Evolutionary conservation across 2,888 invertebrate genomes (phyloP), one percentile per base, ranked within the genome.

Genomic region (Ichneumoninae sp.): DNA sequence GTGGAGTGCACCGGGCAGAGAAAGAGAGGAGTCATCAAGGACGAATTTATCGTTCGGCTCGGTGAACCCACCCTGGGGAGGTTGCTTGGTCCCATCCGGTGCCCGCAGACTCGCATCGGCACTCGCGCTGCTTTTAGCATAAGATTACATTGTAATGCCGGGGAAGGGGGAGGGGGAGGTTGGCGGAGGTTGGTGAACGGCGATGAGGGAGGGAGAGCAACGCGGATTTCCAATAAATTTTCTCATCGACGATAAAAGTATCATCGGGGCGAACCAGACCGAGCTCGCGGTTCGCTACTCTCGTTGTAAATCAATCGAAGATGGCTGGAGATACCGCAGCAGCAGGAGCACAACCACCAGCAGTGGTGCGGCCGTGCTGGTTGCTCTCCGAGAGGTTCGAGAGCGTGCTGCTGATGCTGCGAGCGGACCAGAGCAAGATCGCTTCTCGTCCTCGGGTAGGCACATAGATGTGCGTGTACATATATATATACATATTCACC

Each of bases 261-360:
- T 82, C 84, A 85, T 85, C 86, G 80, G 44, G 62, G 65, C 83
- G 66, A 65, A 82, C 80, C 76, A 77, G 82, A 80, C 72, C 65
- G 62, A 66, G 52, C 33, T 70, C 71, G 57, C 54, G 62, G 52
- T 69, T 83, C 72, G 40, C 83, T 81, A 79, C 72, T 84, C 86
- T 87, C 86, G 89, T 87, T 90, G 90, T 92, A 92, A 92, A 91
- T 92, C 92, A 91, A 91, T 90, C 90, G 88, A 87, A 90, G 89
- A 91, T 91, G 89, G 91, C 88, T 62, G 89, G 87, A 89, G 90
- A 90, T 90, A 90, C 87, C 88, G 36, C 57, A 57, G 69, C 78
- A 69, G 1, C 75, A 13, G 54, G n/a, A 68, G 68, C 71, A 50
- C 69, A 68, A 62, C 68, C 54, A 54, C 76, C 54, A 65, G 50